Conservation (phyloP, 2,888 invertebrate species). For the Temnothorax rugatulus region DNA sequence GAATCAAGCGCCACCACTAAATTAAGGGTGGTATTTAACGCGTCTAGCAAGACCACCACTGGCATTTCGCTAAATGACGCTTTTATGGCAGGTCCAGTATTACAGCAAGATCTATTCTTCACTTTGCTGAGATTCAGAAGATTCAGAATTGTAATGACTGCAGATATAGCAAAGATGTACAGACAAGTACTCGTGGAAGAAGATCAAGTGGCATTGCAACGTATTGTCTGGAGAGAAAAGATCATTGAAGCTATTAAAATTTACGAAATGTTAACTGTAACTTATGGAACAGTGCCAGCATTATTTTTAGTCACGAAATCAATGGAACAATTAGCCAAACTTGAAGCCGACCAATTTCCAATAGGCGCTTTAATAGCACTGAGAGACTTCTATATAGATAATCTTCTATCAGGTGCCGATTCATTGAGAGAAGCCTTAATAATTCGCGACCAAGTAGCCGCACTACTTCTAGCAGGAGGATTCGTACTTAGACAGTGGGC, state of each 20-base stretch:
- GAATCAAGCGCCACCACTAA: background rate
- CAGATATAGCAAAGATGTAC: background rate
- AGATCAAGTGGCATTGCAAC: background rate
- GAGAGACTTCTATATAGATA: background rate
- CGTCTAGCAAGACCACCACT: background rate
- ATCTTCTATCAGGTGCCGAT: background rate
- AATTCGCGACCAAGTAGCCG: background rate
- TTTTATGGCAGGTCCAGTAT: background rate
- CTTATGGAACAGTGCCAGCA: background rate
- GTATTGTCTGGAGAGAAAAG: background rate
- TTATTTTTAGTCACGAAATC: background rate
- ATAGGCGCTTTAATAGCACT: background rate
- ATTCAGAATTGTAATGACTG: background rate
- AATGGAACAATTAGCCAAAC: background rate
- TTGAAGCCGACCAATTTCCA: background rate
- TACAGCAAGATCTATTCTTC: background rate
- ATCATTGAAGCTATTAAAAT: background rate
- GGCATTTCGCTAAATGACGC: background rate
- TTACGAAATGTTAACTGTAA: background rate
- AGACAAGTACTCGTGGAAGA: background rate
- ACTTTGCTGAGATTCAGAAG: background rate
- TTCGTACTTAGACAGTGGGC: no score
- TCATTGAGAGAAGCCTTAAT: background rate
- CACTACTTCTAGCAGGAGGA: no score
- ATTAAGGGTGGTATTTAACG: no score